Conservation (phyloP, 2,888 invertebrate species). For the Pristionchus entomophagus region DNA sequence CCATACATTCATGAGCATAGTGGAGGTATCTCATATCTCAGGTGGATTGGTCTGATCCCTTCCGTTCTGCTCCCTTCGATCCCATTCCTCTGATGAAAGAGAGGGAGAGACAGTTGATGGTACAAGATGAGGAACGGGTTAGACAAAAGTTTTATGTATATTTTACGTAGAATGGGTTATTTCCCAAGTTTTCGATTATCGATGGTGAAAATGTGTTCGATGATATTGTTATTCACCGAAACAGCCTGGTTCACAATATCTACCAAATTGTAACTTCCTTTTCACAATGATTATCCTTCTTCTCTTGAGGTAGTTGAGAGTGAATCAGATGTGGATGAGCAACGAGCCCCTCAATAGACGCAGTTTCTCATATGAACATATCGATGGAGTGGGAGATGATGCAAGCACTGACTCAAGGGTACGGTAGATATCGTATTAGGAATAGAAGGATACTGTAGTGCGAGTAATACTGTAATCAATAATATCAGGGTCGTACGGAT, state of each 20-base stretch:
- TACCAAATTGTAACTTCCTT: too few relatives aligned
- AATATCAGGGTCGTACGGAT: conserved; percentile 14
- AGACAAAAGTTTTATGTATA: too few relatives aligned
- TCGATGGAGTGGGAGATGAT: conserved; percentile 62
- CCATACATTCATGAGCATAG: too few relatives aligned
- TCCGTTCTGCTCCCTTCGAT: conserved; percentile 78
- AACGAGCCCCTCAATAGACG: not conserved
- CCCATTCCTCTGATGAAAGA: conserved; percentile 53
- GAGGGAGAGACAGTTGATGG: not conserved
- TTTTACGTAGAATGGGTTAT: too few relatives aligned
- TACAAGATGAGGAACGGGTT: not conserved
- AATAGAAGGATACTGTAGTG: not conserved
- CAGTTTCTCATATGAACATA: conserved; percentile 45
- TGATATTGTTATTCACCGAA: too few relatives aligned
- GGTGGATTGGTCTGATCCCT: conserved; percentile 77
- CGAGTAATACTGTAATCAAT: not conserved
- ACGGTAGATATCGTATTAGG: not conserved
- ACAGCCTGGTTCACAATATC: too few relatives aligned
- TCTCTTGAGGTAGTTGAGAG: not conserved
- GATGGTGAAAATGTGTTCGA: too few relatives aligned
- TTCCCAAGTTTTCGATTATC: too few relatives aligned
- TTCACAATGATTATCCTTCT: too few relatives aligned
- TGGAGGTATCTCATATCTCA: not conserved
- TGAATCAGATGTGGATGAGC: conserved; percentile 36
- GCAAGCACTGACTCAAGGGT: conserved; percentile 59